Evolutionary conservation across 1,140 invertebrate genomes (phyloP), one percentile per base, ranked within the genome.

Genomic region (Pseudomyrmex pallidus): DNA sequence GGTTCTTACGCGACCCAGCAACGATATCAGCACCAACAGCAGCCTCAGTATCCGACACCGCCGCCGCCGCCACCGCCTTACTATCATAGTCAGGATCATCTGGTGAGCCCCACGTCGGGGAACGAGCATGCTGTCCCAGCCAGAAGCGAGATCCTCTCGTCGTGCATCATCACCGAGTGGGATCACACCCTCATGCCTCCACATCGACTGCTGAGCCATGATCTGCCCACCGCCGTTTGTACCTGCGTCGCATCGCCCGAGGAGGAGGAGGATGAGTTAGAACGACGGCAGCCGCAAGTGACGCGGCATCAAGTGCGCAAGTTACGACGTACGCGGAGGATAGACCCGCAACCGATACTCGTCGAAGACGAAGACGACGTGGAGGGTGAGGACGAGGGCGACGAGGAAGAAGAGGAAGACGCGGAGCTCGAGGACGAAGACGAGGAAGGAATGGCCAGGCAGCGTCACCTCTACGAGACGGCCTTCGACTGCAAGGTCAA

Each of bases 401-500:
- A 91, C 25, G 91, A 93, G 84, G 91, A 94, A 56, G 95, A 94
- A 63, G 91, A 90, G 77, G 92, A 92, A 54, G 89, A 90, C 74
- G 92, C 89, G 78, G 89, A 92, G 73, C 85, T 59, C 76, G 84
- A 78, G 91, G 92, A 90, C 84, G 93, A 89, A 87, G 94, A 95
- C 90, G 94, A 95, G 88, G 95, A 95, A 92, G 94, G 95, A 90
- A 96, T 96, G 96, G 95, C 96, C 87, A 95, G 95, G 91, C 96
- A 96, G 89, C 95, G 97, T 87, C 97, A 97, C 92, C 95, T 98
- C 48, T 98, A 98, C 91, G 97, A 98, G 93, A 98, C 97, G 54
- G 97, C 97, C 57, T 98, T 98, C 93, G 97, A 98, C 92, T 97
- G 97, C 91, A 97, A 97, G 92, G 96, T 98, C 90, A 96, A 96